Evolutionary conservation across 2,113 vertebrate genomes (phyloP), one percentile per base, ranked within the genome.

Genomic region (Dicrurus megarhynchus): DNA sequence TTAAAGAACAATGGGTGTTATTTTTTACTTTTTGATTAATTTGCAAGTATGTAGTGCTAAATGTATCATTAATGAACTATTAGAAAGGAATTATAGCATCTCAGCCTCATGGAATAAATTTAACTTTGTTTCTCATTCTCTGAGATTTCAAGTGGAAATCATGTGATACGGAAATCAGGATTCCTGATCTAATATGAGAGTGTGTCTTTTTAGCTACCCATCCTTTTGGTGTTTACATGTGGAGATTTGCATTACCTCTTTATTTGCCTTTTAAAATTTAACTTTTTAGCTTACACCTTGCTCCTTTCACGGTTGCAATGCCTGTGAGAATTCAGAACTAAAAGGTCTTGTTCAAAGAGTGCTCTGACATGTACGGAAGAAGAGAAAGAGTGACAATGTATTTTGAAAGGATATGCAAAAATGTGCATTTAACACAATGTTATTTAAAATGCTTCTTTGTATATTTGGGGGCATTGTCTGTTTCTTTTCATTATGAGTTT

Each of bases 391-490:
- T 75, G 90, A 84, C 14, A 52, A 53, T 94, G 71, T 71, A 35
- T 88, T 97, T 94, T 84, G 85, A 91, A 95, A 94, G 74, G 64
- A 78, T 92, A 67, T 6, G 63, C 16, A 55, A 84, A 95, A 73
- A 79, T 39, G 47, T 95, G 53, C 91, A n/a, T 87, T 87, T 69
- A 78, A 87, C 49, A 59, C 87, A 92, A 87, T 28, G 68, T 94
- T 97, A 96, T 97, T 97, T 97, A 97, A 97, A 81, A 88, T 95
- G 69, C 47, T 96, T 96, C 80, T 93, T 90, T 93, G 89, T 95
- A 90, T 94, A 95, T 90, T 91, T 93, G 53, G 74, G 75, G 61
- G 65, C 69, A 79, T 83, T 94, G 78, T 91, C 59, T 89, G 94
- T 87, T 95, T 90, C 53, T 96, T 97, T 94, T 96, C 65, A 44